phyloP scores from a whole-genome alignment of 30 jellyfish, hydroid and myxozoan species.

The Aurelia sp. region DNA sequence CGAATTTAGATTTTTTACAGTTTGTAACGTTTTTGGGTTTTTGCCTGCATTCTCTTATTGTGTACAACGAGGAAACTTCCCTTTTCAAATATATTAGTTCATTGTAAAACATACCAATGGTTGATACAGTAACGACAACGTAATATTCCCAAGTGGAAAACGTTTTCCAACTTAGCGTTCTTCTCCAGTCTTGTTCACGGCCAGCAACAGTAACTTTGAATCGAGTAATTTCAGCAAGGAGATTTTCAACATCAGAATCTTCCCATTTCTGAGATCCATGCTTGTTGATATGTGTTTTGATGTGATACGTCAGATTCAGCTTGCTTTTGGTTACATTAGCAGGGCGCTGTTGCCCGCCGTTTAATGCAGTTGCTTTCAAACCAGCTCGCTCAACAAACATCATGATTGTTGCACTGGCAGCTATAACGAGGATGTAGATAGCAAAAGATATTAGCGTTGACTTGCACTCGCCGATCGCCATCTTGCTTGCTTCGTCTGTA shows the following conservation, averaged over 20 bases:
- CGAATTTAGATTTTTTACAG: too few species aligned
- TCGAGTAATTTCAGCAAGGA: slow-evolving; percentile 8
- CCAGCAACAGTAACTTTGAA: neutral
- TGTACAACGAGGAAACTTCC: too few species aligned
- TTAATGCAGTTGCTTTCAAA: neutral
- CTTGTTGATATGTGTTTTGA: slow-evolving; percentile 18
- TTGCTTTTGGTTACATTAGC: neutral
- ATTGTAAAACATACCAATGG: slow-evolving; percentile 25
- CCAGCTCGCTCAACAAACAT: slow-evolving; percentile 64
- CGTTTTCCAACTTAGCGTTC: slow-evolving; percentile 9
- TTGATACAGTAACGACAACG: slow-evolving; percentile 33
- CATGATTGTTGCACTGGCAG: slow-evolving; percentile 40
- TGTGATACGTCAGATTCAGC: slow-evolving; percentile 17
- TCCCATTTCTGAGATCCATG: slow-evolving; percentile 38
- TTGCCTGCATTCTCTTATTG: too few species aligned
- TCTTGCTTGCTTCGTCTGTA: neutral
- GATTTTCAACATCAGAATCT: slow-evolving; percentile 8
- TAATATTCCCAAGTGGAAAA: slow-evolving; percentile 46
- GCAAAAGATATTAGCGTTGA: slow-evolving; percentile 34
- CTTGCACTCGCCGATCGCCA: slow-evolving; percentile 46
- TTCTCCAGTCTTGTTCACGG: slow-evolving; percentile 14
- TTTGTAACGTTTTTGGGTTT: too few species aligned
- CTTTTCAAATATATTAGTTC: too few species aligned
- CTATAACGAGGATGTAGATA: slow-evolving; percentile 27
- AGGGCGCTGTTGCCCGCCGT: slow-evolving; percentile 22